Base-by-base conservation (phyloP, 1,140 invertebrate species). In the Drosophila eugracilis region DNA sequence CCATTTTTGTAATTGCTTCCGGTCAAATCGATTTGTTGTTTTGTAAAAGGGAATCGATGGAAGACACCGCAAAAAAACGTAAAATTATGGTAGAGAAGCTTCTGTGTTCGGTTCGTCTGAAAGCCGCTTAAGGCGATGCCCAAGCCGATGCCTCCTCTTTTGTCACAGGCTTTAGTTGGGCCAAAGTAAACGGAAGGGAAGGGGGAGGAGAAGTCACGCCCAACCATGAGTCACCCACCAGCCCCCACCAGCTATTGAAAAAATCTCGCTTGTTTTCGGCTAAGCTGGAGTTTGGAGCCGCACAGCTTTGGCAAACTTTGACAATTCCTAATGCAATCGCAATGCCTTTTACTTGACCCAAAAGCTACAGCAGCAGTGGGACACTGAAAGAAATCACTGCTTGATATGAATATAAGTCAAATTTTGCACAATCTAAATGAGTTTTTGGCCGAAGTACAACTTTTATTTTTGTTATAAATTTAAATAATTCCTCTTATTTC, bases 271-370 rank as follows among this genome's bases (percentile, higher is more conserved):
- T 66, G 52, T 44, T 50, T 69, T 53, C 34, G 34, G 54, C 28
- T 30, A 17, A 59, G 17, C 21, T 34, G 5, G 42, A 45, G 42
- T 5, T 44, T 34, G 12, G 37, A 41, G 26, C 47, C 37, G 26
- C 41, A n/a, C n/a, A 42, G 63, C 37, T 24, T 50, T 41, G 36
- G 66, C 54, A 50, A 48, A 63, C 53, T 78, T 72, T 81, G 78
- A 81, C 78, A 81, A 81, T 78, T 81, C 55, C 78, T 73, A 85
- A 80, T 81, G 69, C 77, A 81, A 74, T 77, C 55, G 73, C 69
- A 86, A 49, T 81, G 81, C 81, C 81, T 85, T 81, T 85, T 85
- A 85, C 81, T 86, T 85, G 81, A 85, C 81, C 81, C 81, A 85
- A 86, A 86, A 85, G 72, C 49, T 66, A 66, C 70, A 28, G 36